Evolutionary conservation across 1,140 invertebrate species (phyloP), one percentile per base, ranked within the genome.

Genomic region (Aleiodes sp.): DNA sequence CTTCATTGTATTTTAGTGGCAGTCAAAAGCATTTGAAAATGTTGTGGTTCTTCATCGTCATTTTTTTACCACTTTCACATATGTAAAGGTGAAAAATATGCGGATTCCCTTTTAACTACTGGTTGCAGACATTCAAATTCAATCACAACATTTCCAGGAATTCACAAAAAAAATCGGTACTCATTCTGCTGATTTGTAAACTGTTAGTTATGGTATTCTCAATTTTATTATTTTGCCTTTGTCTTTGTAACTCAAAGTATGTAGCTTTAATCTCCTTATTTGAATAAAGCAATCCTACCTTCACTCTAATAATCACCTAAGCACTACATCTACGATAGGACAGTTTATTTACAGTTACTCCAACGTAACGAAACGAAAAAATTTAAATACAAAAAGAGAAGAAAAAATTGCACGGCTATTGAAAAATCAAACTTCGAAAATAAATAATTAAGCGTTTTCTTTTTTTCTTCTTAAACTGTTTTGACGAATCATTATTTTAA

Each of bases 311-410:
- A 41, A 29, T 67, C 19, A 41, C 33, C 56, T 39, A 67, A 60
- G 56, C 73, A 67, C 78, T 80, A 80, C 76, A n/a, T 80, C 80
- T 82, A 83, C 78, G 56, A 70, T 73, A 80, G 74, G 70, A 80
- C 71, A 76, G 60, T 76, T 81, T 59, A 76, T 75, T 75, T 76
- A 75, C 73, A 65, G 70, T 56, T 39, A 46, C 65, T 71, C 46
- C 52, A 71, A 74, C 60, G 24, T 68, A 72, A n/a, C n/a, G n/a
- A n/a, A 73, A 73, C 63, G 28, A 70, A 70, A 46, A 28, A 68
- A 71, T 46, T n/a, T n/a, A n/a, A 71, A 65, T 65, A 70, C 52
- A 74, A 72, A 74, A 70, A 28, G 63, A 73, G 35, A 65, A 68
- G 9, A 64, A 68, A 71, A 73, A 46, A 31, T 37, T 63, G n/a